A percentile compares a stretch with the other conserved stretches of the same genome.
Conservation (phyloP, 2,113 vertebrate genomes). For the Vulpes lagopus region DNA sequence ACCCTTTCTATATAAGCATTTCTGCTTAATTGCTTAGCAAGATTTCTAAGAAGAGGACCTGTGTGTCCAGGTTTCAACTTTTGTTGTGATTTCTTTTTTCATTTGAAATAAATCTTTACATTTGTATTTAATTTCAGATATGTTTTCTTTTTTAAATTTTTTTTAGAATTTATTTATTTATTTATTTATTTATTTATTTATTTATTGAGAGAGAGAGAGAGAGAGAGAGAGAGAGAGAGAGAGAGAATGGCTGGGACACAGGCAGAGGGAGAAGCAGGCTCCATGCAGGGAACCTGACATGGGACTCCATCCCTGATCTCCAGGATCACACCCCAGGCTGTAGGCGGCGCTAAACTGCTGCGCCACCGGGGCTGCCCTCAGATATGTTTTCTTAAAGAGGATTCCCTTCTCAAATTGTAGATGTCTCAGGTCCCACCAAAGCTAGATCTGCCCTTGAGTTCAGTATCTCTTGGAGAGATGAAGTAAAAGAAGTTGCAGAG, state of each 20-base stretch:
- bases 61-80: background rate
- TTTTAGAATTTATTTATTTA: no score
- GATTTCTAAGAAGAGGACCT: background rate
- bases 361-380: no score
- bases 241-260: no score
- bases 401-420: background rate
- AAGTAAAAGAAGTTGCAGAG: background rate
- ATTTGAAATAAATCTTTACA: background rate
- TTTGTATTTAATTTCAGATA: background rate
- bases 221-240: no score
- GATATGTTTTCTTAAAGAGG: background rate
- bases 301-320: no score
- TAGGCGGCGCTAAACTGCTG: no score
- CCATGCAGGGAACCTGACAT: no score
- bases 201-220: no score
- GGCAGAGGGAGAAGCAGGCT: no score
- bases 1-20: background rate
- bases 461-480: background rate
- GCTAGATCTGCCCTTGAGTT: background rate
- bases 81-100: background rate
- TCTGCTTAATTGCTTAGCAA: background rate
- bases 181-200: no score
- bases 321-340: no score
- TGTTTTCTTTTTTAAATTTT: no score
- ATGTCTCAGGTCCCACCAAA: background rate